A percentile compares a stretch with the other conserved stretches of the same genome.
phyloP scores from a whole-genome alignment of 2,113 vertebrate species.

The Xenotilapia longispinis region DNA sequence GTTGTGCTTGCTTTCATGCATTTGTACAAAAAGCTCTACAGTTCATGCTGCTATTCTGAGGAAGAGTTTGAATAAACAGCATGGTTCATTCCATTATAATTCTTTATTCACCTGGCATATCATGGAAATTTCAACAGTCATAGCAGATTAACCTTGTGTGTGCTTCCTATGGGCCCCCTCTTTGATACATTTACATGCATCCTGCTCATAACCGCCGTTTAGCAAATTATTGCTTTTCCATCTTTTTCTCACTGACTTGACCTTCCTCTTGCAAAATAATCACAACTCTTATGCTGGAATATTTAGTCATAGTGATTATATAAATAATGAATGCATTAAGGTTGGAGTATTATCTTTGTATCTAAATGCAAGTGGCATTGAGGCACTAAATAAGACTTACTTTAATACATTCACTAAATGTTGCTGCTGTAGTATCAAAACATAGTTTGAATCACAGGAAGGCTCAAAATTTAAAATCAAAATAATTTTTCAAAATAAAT shows the following conservation, averaged over 20 bases:
- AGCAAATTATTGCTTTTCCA: constrained; percentile 90
- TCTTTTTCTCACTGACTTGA: constrained; percentile 82
- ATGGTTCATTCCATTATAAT: constrained; percentile 66
- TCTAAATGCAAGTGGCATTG: neutral
- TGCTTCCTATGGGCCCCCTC: constrained; percentile 69
- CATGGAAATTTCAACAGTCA: constrained; percentile 93
- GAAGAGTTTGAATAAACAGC: constrained; percentile 63
- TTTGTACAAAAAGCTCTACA: constrained; percentile 38
- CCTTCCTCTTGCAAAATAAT: constrained; percentile 95
- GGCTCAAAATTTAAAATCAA: neutral
- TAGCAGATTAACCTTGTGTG: constrained; percentile 89
- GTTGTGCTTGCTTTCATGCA: constrained; percentile 39
- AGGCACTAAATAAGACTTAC: neutral
- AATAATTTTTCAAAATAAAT: neutral
- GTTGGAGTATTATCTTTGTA: constrained; percentile 63
- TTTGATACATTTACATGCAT: constrained; percentile 92
- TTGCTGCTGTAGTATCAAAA: neutral
- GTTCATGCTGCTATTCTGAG: constrained; percentile 43
- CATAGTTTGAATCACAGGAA: neutral
- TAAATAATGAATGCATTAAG: constrained; percentile 91
- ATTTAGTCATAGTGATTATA: constrained; percentile 71
- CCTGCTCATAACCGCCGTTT: constrained; percentile 84
- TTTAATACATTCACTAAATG: constrained; percentile 80
- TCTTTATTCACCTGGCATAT: constrained; percentile 79
- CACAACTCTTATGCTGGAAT: constrained; percentile 89